phyloP scores from a whole-genome alignment of 2,888 invertebrate species.

The Archaeoteleia sp. region DNA sequence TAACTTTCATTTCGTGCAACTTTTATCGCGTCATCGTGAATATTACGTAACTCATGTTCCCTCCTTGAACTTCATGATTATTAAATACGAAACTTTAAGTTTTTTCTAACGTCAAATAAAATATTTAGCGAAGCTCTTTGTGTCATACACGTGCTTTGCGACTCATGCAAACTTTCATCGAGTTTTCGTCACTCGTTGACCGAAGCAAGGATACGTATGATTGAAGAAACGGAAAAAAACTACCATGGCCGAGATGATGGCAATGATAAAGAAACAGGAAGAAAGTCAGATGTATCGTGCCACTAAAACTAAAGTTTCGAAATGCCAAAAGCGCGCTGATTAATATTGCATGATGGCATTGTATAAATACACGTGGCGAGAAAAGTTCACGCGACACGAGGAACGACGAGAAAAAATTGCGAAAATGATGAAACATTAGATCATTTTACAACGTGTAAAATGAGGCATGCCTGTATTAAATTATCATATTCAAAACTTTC shows the following conservation, averaged over 20 bases:
- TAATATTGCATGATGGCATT: slow-evolving; percentile 19
- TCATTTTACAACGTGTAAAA: too few species aligned
- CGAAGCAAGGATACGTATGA: slow-evolving; percentile 55
- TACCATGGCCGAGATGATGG: slow-evolving; percentile 3
- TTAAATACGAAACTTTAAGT: too few species aligned
- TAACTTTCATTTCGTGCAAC: too few species aligned
- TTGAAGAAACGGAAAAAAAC: slow-evolving; percentile 20
- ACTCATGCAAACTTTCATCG: slow-evolving; percentile 37
- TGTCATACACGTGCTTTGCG: slow-evolving; percentile 3
- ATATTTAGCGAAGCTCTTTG: slow-evolving; percentile 4
- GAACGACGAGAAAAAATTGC: too few species aligned
- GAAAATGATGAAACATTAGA: too few species aligned
- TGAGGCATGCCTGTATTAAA: too few species aligned
- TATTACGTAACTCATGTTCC: too few species aligned
- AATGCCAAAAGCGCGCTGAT: slow-evolving; percentile 24
- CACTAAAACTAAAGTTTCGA: slow-evolving; percentile 28
- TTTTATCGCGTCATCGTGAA: too few species aligned
- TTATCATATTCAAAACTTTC: too few species aligned
- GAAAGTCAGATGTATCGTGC: slow-evolving; percentile 10
- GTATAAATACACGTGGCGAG: slow-evolving; percentile 13
- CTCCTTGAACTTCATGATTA: too few species aligned
- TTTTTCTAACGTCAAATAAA: slow-evolving; percentile 3
- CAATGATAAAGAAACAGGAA: slow-evolving; percentile 25
- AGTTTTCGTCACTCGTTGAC: slow-evolving; percentile 42
- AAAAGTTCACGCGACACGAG: too few species aligned